Percentiles rank a stretch among this genome's conserved stretches.
Evolutionary conservation across 1,140 invertebrate genomes (phyloP).

Genomic region (Zaprionus tsacasi): DNA sequence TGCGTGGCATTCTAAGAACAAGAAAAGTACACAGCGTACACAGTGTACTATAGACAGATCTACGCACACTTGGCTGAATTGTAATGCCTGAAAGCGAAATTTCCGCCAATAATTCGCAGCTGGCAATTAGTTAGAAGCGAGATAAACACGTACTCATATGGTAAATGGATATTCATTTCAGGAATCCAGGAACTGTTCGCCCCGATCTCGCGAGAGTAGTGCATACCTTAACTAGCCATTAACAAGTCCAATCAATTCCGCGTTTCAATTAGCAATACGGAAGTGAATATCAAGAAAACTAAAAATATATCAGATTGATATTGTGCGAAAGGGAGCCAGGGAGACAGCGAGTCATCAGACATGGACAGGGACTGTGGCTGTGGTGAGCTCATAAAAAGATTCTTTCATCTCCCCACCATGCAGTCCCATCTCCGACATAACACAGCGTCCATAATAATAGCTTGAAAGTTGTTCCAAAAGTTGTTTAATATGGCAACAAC

Average conservation of each 20-base stretch:
- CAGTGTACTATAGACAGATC: background rate
- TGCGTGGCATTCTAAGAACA: conserved; percentile 65
- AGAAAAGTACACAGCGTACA: conserved; percentile 33
- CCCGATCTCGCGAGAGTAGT: conserved; percentile 4
- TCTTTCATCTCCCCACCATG: conserved; percentile 21
- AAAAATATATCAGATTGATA: conserved; percentile 45
- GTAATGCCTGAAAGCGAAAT: conserved; percentile 68
- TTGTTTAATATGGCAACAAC: conserved; percentile 46
- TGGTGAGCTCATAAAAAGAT: conserved; percentile 25
- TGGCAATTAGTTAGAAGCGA: conserved; percentile 25
- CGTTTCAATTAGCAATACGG: conserved; percentile 63
- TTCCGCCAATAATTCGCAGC: conserved; percentile 21
- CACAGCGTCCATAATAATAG: conserved; percentile 34
- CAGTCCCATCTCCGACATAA: conserved; percentile 3
- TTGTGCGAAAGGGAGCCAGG: conserved; percentile 12
- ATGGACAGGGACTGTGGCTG: conserved; percentile 13
- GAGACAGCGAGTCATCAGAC: conserved; percentile 5
- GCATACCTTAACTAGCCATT: conserved; percentile 36
- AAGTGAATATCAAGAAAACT: conserved; percentile 43
- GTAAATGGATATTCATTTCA: conserved; percentile 6
- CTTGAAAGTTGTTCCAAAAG: conserved; percentile 76
- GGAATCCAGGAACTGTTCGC: conserved; percentile 27
- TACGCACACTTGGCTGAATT: conserved; percentile 28
- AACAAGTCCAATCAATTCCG: conserved; percentile 39
- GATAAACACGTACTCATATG: conserved; percentile 17